These are phyloP conservation scores for Dromococcyx pavoninus DNA, from an alignment of 2,797 vertebrate genomes.

Conservation along the genomic window DNA sequence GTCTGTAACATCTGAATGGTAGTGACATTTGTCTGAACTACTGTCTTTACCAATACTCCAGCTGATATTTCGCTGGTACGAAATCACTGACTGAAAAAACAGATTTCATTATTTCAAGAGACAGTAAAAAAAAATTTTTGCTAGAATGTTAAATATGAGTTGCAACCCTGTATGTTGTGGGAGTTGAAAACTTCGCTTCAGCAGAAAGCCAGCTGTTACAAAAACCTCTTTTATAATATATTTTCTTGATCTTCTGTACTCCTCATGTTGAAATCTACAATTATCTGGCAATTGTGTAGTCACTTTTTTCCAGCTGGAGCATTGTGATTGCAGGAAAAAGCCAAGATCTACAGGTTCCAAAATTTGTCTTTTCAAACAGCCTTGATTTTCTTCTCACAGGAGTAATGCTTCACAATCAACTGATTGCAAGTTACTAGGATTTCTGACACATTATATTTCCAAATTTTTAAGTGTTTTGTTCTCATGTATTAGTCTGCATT, in stretches of 20 bases:
- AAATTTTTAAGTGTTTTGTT: not conserved
- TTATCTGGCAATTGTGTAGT: not conserved
- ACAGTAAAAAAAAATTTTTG: not conserved
- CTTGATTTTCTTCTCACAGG: not conserved
- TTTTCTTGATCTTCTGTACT: not conserved
- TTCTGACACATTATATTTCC: not conserved
- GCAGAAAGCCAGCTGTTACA: constrained; percentile 33
- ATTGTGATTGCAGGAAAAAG: not conserved
- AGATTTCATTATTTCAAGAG: constrained; percentile 12
- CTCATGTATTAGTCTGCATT: not conserved
- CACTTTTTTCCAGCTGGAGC: not conserved
- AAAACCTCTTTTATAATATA: constrained; percentile 11
- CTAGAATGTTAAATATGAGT: constrained; percentile 26
- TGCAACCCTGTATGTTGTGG: constrained; percentile 23
- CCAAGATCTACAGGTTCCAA: not conserved
- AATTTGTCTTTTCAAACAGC: not conserved
- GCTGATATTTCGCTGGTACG: not conserved
- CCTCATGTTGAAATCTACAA: not conserved
- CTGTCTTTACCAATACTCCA: not conserved
- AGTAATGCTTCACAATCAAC: not conserved
- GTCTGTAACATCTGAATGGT: not conserved
- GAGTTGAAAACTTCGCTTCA: constrained; percentile 55
- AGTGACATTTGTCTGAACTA: not conserved
- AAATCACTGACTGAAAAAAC: not conserved
- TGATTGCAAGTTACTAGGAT: not conserved